Conservation (phyloP, 2,888 invertebrate genomes). For the Euproctis similis region DNA sequence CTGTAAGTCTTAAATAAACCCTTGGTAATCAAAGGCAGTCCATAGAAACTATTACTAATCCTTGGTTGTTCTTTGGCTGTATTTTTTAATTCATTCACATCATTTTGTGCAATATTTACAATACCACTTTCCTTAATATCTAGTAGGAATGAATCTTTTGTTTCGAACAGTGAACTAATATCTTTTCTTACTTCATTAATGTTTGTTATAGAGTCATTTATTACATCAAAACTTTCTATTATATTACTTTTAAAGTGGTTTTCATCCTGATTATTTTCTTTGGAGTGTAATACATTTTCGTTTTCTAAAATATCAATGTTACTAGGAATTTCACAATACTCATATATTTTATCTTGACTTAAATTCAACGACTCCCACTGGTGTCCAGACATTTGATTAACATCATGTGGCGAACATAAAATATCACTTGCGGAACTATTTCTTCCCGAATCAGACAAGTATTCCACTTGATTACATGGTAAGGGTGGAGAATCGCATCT, state of each 20-base stretch:
- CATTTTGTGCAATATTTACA: conserved; percentile 19
- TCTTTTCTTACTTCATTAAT: conserved; percentile 38
- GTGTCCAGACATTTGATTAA: conserved; percentile 29
- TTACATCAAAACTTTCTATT: conserved; percentile 63
- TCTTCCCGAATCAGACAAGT: conserved; percentile 44
- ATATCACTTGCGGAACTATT: conserved; percentile 37
- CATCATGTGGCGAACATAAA: conserved; percentile 38
- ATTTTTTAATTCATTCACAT: conserved; percentile 11
- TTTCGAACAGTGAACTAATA: conserved; percentile 44
- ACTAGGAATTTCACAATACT: conserved; percentile 14
- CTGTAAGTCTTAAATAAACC: conserved; percentile 83
- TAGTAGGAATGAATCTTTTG: conserved; percentile 59
- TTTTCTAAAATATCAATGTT: no score
- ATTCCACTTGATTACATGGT: conserved; percentile 65
- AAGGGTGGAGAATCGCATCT: conserved; percentile 55
- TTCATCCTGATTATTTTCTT: conserved; percentile 28
- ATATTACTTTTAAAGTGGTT: conserved; percentile 21
- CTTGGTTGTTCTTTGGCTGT: conserved; percentile 6
- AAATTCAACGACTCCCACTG: conserved; percentile 43
- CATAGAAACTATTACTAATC: conserved; percentile 79
- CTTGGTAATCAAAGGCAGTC: conserved; percentile 82
- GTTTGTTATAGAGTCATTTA: conserved; percentile 71
- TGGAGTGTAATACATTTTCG: conserved; percentile 52
- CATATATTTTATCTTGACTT: conserved; percentile 23
- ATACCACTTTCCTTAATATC: conserved; percentile 51